These are phyloP conservation scores for Drosophila quasianomalipes DNA, from an alignment of 2,888 invertebrate species.

Conservation along the genomic window DNA sequence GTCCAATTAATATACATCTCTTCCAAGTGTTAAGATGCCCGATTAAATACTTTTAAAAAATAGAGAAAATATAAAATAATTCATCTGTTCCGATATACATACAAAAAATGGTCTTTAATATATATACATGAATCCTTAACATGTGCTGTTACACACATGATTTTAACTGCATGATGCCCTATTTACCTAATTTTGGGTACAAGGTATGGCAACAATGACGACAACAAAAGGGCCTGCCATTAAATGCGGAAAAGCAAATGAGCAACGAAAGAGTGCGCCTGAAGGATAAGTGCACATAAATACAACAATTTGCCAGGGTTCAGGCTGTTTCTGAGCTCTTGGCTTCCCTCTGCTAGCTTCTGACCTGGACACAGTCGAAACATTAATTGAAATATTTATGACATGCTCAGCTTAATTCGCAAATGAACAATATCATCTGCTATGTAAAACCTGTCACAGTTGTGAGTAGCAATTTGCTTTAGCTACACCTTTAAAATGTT, in stretches of 20 bases:
- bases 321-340: slow-evolving; percentile 20
- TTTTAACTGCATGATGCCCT: slow-evolving; percentile 1
- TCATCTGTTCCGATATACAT: too few species aligned
- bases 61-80: background rate
- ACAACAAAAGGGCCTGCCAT: slow-evolving; percentile 62
- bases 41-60: background rate
- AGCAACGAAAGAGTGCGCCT: slow-evolving; percentile 56
- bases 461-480: slow-evolving; percentile 4
- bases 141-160: background rate
- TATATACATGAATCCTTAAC: background rate
- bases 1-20: background rate
- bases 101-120: background rate
- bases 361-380: slow-evolving; percentile 29
- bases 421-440: slow-evolving; percentile 31
- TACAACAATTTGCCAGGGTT: slow-evolving; percentile 56
- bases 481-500: background rate
- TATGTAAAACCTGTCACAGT: slow-evolving; percentile 16
- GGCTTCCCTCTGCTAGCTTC: background rate
- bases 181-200: background rate
- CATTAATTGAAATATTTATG: slow-evolving; percentile 78
- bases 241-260: slow-evolving; percentile 64
- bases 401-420: slow-evolving; percentile 29
- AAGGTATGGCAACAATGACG: slow-evolving; percentile 40
- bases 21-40: background rate
- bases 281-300: slow-evolving; percentile 66